Conservation (phyloP, 2,113 vertebrate species). For the Stomatorhinus ivindoensis region DNA sequence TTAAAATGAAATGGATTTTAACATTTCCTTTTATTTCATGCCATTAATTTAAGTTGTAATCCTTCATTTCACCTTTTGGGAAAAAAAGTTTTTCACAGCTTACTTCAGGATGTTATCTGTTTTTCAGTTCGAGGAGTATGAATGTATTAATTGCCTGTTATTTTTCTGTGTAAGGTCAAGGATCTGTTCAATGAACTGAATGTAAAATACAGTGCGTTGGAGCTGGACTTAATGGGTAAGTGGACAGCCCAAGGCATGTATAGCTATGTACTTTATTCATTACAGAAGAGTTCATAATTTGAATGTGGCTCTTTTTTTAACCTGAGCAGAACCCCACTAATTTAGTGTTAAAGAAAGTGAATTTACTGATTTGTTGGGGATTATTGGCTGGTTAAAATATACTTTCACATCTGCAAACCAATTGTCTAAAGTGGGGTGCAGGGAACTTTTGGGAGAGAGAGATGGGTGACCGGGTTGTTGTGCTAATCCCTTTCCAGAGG, state of each 20-base stretch:
- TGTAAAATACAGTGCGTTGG: constrained; percentile 70
- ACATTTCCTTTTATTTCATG: neutral
- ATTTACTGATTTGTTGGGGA: neutral
- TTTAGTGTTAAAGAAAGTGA: neutral
- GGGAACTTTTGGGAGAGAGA: neutral
- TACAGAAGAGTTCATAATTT: neutral
- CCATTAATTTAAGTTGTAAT: neutral
- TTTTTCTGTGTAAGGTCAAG: constrained; percentile 69
- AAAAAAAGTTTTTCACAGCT: neutral
- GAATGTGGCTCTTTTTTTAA: neutral
- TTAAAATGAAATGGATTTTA: neutral
- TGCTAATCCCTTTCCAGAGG: neutral
- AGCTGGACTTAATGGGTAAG: constrained; percentile 84
- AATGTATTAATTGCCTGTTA: neutral
- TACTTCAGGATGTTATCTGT: neutral
- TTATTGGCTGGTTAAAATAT: neutral
- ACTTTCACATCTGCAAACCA: neutral
- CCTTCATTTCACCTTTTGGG: neutral
- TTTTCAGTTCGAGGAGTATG: neutral
- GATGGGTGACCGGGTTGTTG: neutral
- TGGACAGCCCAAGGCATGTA: neutral
- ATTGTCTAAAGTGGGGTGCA: neutral
- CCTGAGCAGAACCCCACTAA: neutral
- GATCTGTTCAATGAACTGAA: constrained; percentile 76
- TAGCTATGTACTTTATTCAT: neutral